Evolutionary conservation across 2,888 invertebrate genomes (phyloP).

Genomic region (Drosophila barbarae): DNA sequence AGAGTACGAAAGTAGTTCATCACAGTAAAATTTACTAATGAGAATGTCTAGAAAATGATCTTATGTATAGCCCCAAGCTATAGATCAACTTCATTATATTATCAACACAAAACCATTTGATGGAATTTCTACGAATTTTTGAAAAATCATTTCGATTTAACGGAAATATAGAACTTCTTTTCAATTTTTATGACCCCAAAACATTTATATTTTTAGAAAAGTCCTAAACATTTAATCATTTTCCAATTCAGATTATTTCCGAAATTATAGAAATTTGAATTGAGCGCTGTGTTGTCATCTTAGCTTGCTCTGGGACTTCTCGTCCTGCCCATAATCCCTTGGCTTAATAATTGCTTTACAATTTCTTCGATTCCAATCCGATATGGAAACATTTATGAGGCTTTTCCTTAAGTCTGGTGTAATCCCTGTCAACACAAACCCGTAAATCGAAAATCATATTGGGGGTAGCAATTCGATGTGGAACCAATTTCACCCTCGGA

Average conservation of each 20-base stretch:
- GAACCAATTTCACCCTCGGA: slow-evolving; percentile 30
- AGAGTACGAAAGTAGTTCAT: background rate
- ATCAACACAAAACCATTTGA: background rate
- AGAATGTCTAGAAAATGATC: background rate
- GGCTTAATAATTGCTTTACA: background rate
- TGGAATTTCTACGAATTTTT: background rate
- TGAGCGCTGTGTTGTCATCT: background rate
- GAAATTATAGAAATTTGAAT: background rate
- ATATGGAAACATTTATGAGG: background rate
- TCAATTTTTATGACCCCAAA: background rate
- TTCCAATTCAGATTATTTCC: background rate
- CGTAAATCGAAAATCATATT: slow-evolving; percentile 12
- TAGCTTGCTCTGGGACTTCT: background rate
- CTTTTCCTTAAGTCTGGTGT: background rate
- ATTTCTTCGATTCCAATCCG: background rate
- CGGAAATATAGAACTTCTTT: background rate
- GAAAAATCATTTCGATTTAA: background rate
- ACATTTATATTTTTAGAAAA: background rate
- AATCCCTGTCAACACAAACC: slow-evolving; percentile 13
- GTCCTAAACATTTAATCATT: background rate
- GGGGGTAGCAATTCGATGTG: slow-evolving; percentile 10
- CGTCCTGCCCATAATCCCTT: background rate
- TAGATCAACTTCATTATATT: no score
- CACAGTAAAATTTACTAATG: background rate
- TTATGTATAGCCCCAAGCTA: no score